Base-by-base conservation (phyloP, 2,888 invertebrate genomes). In the Osmoderma eremita region DNA sequence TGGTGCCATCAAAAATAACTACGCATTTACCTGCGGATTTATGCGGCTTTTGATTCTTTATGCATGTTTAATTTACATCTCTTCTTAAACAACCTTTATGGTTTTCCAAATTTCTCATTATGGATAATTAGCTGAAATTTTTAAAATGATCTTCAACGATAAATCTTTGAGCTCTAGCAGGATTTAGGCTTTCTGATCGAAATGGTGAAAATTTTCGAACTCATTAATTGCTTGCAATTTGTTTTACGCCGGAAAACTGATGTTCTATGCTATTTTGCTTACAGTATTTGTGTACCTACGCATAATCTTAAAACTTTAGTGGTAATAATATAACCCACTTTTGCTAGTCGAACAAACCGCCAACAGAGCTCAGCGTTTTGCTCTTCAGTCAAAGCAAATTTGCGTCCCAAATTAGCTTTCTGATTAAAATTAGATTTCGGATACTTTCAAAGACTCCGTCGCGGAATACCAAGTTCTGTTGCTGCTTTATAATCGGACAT, bases 101-200 rank as follows among this genome's bases (percentile, higher is more conserved):
- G 8, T 12, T 41, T 41, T 12, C 41, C 41, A 41, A 41, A 13
- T 12, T 5, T 41, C 13, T n/a, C 41, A 24, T 24, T 24, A 24
- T 24, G 13, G 13, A 13, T 5, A 41, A 13, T 10, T 41, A 5
- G 12, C 4, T 41, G 13, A 41, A 13, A 3, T 41, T 10, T 41
- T 12, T 13, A 5, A 41, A 41, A 41, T 41, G 13, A 41, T 41
- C 36, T 6, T 36, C 10, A 36, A 6, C 36, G 10, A 36, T 36
- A 36, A 42, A 42, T 42, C n/a, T 42, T 42, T 42, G 42, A 12
- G 42, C 42, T 13, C 48, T 48, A 17, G 48, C 18, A 17, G 48
- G 48, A 15, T 48, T 48, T 10, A 48, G 48, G 15, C 10, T 49
- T 20, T 20, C 20, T 18, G 17, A 49, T 49, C 1, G 17, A 48